phyloP scores from a whole-genome alignment of 2,888 invertebrate species.

The Resseliella maxima region DNA sequence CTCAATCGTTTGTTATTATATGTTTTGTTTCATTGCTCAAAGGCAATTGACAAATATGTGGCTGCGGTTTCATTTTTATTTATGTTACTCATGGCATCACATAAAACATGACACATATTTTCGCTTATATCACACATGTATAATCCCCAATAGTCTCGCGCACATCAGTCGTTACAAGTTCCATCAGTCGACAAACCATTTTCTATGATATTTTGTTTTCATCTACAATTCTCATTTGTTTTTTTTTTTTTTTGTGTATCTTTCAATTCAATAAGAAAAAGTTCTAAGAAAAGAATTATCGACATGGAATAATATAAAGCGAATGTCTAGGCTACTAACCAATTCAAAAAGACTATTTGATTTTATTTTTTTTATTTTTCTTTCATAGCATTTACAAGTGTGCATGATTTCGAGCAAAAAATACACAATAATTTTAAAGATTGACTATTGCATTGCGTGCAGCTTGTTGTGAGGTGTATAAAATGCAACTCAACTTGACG shows the following conservation, averaged over 20 bases:
- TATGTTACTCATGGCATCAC: too few species aligned
- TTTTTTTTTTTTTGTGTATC: neutral
- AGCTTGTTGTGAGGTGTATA: neutral
- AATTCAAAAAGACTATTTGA: neutral
- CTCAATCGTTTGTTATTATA: too few species aligned
- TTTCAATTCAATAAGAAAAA: neutral
- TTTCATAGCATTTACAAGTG: neutral
- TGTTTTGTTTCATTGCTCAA: too few species aligned
- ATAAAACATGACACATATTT: too few species aligned
- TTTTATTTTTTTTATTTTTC: neutral
- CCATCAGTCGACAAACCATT: too few species aligned
- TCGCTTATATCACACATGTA: too few species aligned
- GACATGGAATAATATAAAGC: neutral
- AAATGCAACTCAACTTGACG: constrained; percentile 2
- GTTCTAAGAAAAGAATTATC: neutral
- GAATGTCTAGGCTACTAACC: neutral
- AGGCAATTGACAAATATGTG: constrained; percentile 20
- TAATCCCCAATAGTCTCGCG: too few species aligned
- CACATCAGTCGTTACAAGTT: too few species aligned
- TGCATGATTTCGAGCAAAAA: neutral
- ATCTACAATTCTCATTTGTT: too few species aligned
- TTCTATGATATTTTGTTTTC: too few species aligned
- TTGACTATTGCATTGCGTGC: neutral
- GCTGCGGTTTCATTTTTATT: neutral
- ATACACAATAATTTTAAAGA: neutral